Evolutionary conservation across 2,888 invertebrate species (phyloP), one percentile per base, ranked within the genome.

Genomic region (Apotomis capreana): DNA sequence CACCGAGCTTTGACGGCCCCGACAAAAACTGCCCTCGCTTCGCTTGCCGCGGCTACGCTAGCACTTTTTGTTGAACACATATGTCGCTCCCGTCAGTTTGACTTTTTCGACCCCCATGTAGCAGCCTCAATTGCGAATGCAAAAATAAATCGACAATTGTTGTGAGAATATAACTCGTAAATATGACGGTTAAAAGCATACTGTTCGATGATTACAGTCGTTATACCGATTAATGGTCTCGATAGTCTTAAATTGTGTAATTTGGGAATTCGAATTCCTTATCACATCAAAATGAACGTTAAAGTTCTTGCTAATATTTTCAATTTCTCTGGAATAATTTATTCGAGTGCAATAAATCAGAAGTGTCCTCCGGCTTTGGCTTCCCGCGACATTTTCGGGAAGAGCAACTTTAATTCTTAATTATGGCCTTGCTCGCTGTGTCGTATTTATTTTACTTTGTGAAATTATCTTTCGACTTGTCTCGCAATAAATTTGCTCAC

Each of bases 341-440:
- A 86, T 86, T 87, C 80, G 78, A 76, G 67, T 74, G 81, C 79
- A 74, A 88, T 91, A 91, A 91, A 91, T 91, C 88, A 89, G 80
- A 74, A 77, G 77, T 80, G 81, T 83, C 81, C 83, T 82, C 79
- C 78, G 81, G 82, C 82, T 83, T 72, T 78, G 81, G 82, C 81
- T 83, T 73, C 81, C 83, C 78, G 86, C 83, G 87, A 88, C 89
- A 88, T 87, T 88, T 89, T 88, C 79, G 83, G 85, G 83, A 86
- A 86, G 85, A 87, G 84, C 83, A 84, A 82, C 78, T 90, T 89
- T 89, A 89, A 90, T 89, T 88, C 89, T 90, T 91, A 91, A 90
- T 91, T 89, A 90, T 89, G 84, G 85, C 79, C 82, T 84, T 83
- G 84, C 83, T 84, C 77, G 83, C 78, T 82, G 79, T 83, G 83